Percentiles rank a stretch among this genome's conserved stretches.
Conservation (phyloP, 2,113 vertebrate genomes). For the Synchiropus splendidus region DNA sequence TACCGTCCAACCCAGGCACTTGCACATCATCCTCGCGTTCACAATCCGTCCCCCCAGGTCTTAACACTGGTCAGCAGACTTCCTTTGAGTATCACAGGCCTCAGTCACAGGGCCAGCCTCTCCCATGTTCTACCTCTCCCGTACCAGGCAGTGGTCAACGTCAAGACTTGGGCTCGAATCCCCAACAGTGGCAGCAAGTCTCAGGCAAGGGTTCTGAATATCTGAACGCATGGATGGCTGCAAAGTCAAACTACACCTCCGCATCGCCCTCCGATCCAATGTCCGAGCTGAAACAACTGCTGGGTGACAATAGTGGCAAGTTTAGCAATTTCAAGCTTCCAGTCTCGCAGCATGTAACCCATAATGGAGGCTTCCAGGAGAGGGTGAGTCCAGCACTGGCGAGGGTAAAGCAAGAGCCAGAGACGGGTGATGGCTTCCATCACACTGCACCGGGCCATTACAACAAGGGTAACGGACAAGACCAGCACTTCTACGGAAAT, state of each 20-base stretch:
- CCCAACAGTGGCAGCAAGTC: constrained; percentile 54
- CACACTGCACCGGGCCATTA: constrained; percentile 50
- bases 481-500: constrained; percentile 48
- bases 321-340: constrained; percentile 81
- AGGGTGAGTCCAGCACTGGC: constrained; percentile 33
- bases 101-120: constrained; percentile 60
- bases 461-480: constrained; percentile 62
- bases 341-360: constrained; percentile 46
- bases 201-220: constrained; percentile 48
- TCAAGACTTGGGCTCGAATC: constrained; percentile 34
- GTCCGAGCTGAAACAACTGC: constrained; percentile 87
- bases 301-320: constrained; percentile 75
- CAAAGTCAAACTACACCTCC: constrained; percentile 61
- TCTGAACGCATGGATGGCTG: constrained; percentile 53
- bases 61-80: constrained; percentile 46
- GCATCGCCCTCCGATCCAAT: constrained; percentile 73
- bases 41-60: constrained; percentile 59
- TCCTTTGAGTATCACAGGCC: constrained; percentile 62
- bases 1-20: constrained; percentile 24
- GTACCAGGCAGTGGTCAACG: constrained; percentile 48
- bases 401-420: constrained; percentile 65
- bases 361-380: constrained; percentile 45
- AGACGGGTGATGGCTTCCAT: constrained; percentile 58
- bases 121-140: constrained; percentile 57
- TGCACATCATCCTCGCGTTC: constrained; percentile 52